Percentiles rank a stretch among this genome's conserved stretches.
Evolutionary conservation across 2,113 vertebrate species (phyloP).

Genomic region (Thalassoma bifasciatum): DNA sequence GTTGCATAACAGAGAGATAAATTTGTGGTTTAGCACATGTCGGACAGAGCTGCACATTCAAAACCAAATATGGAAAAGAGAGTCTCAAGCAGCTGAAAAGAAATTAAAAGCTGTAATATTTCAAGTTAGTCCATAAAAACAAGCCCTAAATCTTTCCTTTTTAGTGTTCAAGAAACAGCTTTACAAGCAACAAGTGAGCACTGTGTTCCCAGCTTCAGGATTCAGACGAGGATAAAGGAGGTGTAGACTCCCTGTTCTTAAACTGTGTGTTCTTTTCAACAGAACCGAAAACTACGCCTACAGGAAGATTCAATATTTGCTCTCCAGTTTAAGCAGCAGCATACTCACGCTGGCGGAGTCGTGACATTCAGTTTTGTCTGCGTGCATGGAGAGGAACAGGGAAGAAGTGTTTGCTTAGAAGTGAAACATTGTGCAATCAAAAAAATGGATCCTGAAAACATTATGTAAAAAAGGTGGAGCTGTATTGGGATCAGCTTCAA

Average conservation of each 20-base stretch:
- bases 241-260: background rate
- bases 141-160: too few relatives aligned
- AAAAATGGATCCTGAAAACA: background rate
- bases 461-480: background rate
- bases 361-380: slow-evolving; percentile 44
- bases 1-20: too few relatives aligned
- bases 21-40: background rate
- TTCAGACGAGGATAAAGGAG: background rate
- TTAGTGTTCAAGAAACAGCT: background rate
- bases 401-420: slow-evolving; percentile 27
- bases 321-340: slow-evolving; percentile 45
- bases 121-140: too few relatives aligned
- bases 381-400: background rate
- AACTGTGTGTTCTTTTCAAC: slow-evolving; percentile 18
- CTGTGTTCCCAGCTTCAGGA: background rate
- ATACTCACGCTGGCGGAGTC: background rate
- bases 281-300: slow-evolving; percentile 22
- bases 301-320: slow-evolving; percentile 80
- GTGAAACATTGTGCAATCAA: slow-evolving; percentile 38
- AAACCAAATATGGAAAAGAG: background rate
- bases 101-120: too few relatives aligned
- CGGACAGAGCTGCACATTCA: background rate
- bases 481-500: background rate
- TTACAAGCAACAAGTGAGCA: background rate
- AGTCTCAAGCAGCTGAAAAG: background rate